Conservation (phyloP, 2,888 invertebrate species). For the Masnerella sp. region DNA sequence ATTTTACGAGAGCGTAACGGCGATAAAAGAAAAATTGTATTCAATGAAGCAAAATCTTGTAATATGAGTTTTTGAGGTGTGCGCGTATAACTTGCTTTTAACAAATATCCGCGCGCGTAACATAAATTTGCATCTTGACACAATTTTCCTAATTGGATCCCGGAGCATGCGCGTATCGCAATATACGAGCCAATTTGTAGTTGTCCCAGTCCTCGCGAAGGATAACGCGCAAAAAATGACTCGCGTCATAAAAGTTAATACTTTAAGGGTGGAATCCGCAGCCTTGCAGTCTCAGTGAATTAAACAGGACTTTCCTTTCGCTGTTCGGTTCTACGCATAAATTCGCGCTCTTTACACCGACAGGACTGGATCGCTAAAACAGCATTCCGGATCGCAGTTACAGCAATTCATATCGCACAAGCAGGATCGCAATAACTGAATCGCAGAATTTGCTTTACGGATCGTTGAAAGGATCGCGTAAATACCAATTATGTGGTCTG, state of each 20-base stretch:
- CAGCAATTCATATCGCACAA: no score
- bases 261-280: slow-evolving; percentile 49
- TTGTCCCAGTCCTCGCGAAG: slow-evolving; percentile 46
- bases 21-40: slow-evolving; percentile 51
- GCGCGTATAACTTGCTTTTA: slow-evolving; percentile 43
- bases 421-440: no score
- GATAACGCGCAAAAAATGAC: slow-evolving; percentile 44
- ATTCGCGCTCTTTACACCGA: slow-evolving; percentile 16
- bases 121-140: slow-evolving; percentile 58
- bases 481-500: no score
- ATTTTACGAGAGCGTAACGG: slow-evolving; percentile 43
- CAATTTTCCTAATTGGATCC: slow-evolving; percentile 60
- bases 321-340: no score
- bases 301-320: no score
- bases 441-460: no score
- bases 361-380: no score
- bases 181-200: slow-evolving; percentile 57
- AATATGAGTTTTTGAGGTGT: slow-evolving; percentile 38
- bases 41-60: slow-evolving; percentile 49
- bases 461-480: no score
- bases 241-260: slow-evolving; percentile 51
- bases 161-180: slow-evolving; percentile 43
- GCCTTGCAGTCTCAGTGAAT: slow-evolving; percentile 33
- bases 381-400: no score
- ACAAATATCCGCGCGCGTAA: slow-evolving; percentile 52